A percentile compares a stretch with the other conserved stretches of the same genome.
Conservation (phyloP, 2,888 invertebrate genomes). For the Pseudeuparius sepicola region DNA sequence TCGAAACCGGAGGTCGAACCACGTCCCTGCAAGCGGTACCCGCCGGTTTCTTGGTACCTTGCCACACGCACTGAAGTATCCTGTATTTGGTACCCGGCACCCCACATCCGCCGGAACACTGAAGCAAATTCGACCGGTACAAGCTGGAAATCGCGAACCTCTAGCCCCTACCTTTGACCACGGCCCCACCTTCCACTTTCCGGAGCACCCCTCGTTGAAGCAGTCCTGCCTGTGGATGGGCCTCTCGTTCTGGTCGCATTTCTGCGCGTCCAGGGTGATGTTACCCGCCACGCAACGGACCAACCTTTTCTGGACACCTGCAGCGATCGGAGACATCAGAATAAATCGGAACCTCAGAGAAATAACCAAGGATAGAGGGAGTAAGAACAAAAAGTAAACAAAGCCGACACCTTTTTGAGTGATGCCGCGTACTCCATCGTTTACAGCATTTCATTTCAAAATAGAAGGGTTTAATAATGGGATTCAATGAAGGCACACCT, state of each 20-base stretch:
- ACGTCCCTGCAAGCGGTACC: constrained; percentile 75
- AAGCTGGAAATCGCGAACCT: constrained; percentile 2
- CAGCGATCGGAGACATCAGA: too few relatives aligned
- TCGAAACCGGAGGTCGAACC: constrained; percentile 65
- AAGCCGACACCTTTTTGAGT: too few relatives aligned
- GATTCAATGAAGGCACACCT: too few relatives aligned
- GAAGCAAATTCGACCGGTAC: constrained; percentile 25
- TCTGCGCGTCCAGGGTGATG: constrained; percentile 35
- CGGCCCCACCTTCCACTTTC: constrained; percentile 81
- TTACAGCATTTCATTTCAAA: too few relatives aligned
- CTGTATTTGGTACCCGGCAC: constrained; percentile 78
- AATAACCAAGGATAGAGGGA: too few relatives aligned
- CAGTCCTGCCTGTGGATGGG: constrained; percentile 76
- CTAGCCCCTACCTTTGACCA: constrained; percentile 75
- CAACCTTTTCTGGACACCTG: constrained; percentile 64
- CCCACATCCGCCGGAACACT: constrained; percentile 83
- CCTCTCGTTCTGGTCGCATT: constrained; percentile 61
- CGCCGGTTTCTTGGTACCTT: constrained; percentile 70
- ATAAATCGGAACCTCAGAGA: too few relatives aligned
- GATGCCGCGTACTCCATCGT: too few relatives aligned
- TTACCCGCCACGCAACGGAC: constrained; percentile 46
- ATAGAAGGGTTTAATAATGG: too few relatives aligned
- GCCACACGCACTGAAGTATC: constrained; percentile 89
- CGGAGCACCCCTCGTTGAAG: constrained; percentile 71
- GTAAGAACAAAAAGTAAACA: too few relatives aligned